These are phyloP conservation scores for Zaprionus camerounensis DNA, from an alignment of 1,140 invertebrate genomes.

Conservation along the genomic window DNA sequence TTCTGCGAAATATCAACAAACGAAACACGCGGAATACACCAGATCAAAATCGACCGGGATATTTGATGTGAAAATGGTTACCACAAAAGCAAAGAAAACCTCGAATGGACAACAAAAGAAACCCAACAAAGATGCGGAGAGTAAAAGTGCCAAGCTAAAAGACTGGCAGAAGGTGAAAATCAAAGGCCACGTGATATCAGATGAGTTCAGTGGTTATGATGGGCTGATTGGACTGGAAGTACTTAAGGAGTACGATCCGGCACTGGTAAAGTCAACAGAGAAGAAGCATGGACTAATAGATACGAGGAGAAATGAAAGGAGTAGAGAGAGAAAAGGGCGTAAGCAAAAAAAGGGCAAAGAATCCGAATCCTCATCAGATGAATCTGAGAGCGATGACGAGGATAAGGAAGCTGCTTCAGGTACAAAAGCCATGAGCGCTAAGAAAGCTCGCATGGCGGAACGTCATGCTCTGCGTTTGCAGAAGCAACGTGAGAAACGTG, in stretches of 20 bases:
- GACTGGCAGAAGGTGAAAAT: constrained; percentile 82
- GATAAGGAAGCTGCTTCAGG: not conserved
- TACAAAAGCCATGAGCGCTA: constrained; percentile 21
- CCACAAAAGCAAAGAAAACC: constrained; percentile 31
- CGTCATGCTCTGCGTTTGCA: constrained; percentile 52
- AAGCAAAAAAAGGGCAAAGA: constrained; percentile 28
- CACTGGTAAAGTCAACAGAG: constrained; percentile 60
- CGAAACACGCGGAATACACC: constrained; percentile 57
- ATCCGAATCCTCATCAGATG: constrained; percentile 37
- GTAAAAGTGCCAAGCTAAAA: constrained; percentile 26
- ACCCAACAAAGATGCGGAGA: not conserved
- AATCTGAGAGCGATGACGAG: constrained; percentile 50
- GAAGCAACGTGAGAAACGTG: constrained; percentile 64
- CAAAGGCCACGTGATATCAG: constrained; percentile 77
- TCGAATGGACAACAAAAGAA: constrained; percentile 32
- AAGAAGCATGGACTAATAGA: constrained; percentile 21
- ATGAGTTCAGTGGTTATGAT: constrained; percentile 75
- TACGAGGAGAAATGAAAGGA: not conserved
- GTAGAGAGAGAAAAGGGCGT: not conserved
- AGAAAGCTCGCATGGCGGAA: constrained; percentile 62
- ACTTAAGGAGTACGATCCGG: constrained; percentile 74
- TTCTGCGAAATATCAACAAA: constrained; percentile 45
- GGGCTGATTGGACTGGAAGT: constrained; percentile 82
- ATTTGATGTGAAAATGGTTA: constrained; percentile 19
- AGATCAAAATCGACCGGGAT: constrained; percentile 10